These are phyloP conservation scores for Dolichoris vasculosae DNA, from an alignment of 1,140 invertebrate species.

Conservation along the genomic window DNA sequence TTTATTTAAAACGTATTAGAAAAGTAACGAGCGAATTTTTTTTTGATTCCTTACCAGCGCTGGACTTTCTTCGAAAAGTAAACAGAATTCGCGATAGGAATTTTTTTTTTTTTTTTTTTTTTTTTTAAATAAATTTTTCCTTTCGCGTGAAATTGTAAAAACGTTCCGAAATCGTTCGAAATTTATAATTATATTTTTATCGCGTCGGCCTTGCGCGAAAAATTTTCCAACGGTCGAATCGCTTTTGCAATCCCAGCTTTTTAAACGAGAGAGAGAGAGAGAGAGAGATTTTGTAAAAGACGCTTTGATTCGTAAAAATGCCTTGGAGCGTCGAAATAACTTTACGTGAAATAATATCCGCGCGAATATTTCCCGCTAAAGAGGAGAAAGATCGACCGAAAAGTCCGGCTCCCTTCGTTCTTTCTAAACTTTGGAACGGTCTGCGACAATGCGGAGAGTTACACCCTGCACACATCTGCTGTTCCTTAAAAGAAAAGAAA, in stretches of 20 bases:
- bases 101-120: too few species aligned
- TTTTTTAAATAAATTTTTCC: too few species aligned
- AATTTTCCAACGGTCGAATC: not conserved
- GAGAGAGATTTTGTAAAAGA: not conserved
- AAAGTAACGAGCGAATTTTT: too few species aligned
- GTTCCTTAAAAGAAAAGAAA: not conserved
- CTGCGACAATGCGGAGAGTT: not conserved
- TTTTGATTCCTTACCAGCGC: too few species aligned
- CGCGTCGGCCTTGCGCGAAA: not conserved
- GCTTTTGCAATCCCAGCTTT: not conserved
- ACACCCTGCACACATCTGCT: not conserved
- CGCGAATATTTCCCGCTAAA: not conserved
- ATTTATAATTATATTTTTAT: too few species aligned
- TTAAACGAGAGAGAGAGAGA: not conserved
- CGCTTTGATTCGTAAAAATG: not conserved
- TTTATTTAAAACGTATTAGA: not conserved
- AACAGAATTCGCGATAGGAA: too few species aligned
- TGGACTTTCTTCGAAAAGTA: too few species aligned
- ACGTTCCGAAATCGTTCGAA: too few species aligned
- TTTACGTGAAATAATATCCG: not conserved
- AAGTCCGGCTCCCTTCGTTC: not conserved
- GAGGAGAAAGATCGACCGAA: not conserved
- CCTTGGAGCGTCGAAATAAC: too few species aligned
- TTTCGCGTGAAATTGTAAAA: too few species aligned
- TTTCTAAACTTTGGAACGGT: not conserved